Base-by-base conservation (phyloP, 2,113 vertebrate genomes). In the Xiphias gladius region DNA sequence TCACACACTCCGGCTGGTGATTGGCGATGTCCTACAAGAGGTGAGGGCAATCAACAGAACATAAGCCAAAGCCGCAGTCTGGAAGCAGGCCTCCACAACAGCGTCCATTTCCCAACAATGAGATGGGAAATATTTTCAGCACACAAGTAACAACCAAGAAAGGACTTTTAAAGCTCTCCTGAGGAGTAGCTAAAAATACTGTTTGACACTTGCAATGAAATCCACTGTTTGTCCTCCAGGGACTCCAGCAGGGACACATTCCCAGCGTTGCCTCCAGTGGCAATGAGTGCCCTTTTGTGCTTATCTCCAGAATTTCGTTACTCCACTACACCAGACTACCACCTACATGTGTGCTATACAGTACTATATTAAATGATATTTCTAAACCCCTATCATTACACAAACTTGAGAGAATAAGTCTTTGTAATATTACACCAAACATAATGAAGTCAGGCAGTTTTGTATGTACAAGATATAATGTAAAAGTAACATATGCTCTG, bases 141-240 rank as follows among this genome's bases (percentile, higher is more conserved):
- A 67, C 3, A 26, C 6, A 57, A 59, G 1, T 30, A 41, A 73
- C 32, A 86, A 58, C 67, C 19, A 50, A n/a, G 11, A 65, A 57
- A 52, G 35, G 41, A 37, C 41, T 71, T 64, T 58, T 48, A 26
- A 70, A 75, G 52, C 41, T 74, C 55, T 76, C 54, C 59, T 20
- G 68, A 82, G 75, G 26, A 48, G 37, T 7, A 1, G 59, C 83
- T 89, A 82, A 85, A 89, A 80, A 89, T 89, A 89, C 4, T 59
- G 58, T 12, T 22, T 70, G 81, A 79, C 61, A 73, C 77, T 84
- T 73, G 11, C 17, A 70, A 76, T 73, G 28, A 82, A 83, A 67
- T 48, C 28, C 30, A 46, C 72, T 13, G 62, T 76, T 84, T 73
- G 61, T 82, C 76, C 76, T 79, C 68, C 41, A 75, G 73, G 76